A percentile compares a stretch with the other conserved stretches of the same genome.
These are phyloP conservation scores for Clusia tigrina DNA, from an alignment of 2,888 invertebrate species.

Conservation along the genomic window DNA sequence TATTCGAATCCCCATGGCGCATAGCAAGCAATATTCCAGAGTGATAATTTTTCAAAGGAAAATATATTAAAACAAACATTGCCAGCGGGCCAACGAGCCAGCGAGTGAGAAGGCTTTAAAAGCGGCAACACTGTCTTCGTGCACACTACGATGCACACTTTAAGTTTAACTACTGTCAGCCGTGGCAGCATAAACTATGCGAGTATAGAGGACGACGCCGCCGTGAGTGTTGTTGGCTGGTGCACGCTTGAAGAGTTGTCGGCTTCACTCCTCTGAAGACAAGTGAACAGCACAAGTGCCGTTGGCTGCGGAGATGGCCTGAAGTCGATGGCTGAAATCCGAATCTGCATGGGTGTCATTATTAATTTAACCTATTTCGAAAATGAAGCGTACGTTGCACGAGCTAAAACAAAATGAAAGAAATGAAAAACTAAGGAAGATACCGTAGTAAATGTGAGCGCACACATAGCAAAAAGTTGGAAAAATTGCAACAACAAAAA, in stretches of 20 bases:
- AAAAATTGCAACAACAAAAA: neutral
- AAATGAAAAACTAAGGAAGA: slow-evolving; percentile 1
- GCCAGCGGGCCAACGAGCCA: neutral
- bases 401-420: neutral
- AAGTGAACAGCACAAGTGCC: neutral
- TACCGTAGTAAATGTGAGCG: neutral
- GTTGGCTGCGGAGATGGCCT: neutral
- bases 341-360: slow-evolving; percentile 50
- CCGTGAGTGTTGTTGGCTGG: neutral
- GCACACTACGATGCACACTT: slow-evolving; percentile 1
- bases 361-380: slow-evolving; percentile 56
- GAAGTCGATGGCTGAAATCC: neutral
- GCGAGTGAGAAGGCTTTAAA: neutral
- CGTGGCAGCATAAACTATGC: neutral
- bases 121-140: neutral
- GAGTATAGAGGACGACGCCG: neutral
- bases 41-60: slow-evolving; percentile 9
- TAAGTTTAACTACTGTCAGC: neutral
- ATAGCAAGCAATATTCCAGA: neutral
- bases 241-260: neutral
- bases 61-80: slow-evolving; percentile 1
- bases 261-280: neutral
- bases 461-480: neutral
- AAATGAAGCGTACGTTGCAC: slow-evolving; percentile 12
- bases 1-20: no score